Evolutionary conservation across 2,888 invertebrate species (phyloP), one percentile per base, ranked within the genome.

Genomic region (Plebejus anna): DNA sequence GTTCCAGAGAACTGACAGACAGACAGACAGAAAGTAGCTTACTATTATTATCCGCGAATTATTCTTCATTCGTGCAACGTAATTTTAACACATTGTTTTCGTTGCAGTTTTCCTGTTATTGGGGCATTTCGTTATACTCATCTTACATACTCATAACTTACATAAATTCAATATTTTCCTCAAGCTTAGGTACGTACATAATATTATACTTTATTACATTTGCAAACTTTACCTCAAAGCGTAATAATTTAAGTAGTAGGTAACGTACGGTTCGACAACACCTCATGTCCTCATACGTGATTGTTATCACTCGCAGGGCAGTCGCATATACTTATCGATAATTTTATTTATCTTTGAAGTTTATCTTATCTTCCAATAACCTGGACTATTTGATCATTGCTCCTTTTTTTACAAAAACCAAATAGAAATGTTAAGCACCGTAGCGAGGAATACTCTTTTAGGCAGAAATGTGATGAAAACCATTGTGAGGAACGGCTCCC

Each of bases 401-500:
- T 75, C 76, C 78, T 73, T 79, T 75, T 57, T 13, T 75, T 32
- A 73, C 66, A 77, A 75, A 78, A 77, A 70, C 76, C 77, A 81
- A 83, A 72, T 79, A 72, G 90, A 90, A 86, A 94, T 94, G 94
- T 82, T 92, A 79, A 92, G 90, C 73, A 87, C 91, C 32, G 78
- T 93, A 66, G 88, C 90, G 6, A 92, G 90, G 79, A 88, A 90
- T 85, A 88, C 89, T 0, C 87, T 86, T 79, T 85, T 88, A 75
- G 89, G 90, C 1, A 89, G 88, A 76, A 90, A 87, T 88, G 89
- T 90, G 77, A 87, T 92, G 89, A 87, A 79, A 79, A 89, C 79
- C 70, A 84, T 86, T 73, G 80, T 91, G 4, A 89, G 93, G 79
- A 90, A 91, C 77, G 92, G 91, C 4, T 92, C 90, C 2, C 84